These are phyloP conservation scores for Serripes groenlandicus DNA, from an alignment of 2,888 invertebrate genomes.

Conservation along the genomic window DNA sequence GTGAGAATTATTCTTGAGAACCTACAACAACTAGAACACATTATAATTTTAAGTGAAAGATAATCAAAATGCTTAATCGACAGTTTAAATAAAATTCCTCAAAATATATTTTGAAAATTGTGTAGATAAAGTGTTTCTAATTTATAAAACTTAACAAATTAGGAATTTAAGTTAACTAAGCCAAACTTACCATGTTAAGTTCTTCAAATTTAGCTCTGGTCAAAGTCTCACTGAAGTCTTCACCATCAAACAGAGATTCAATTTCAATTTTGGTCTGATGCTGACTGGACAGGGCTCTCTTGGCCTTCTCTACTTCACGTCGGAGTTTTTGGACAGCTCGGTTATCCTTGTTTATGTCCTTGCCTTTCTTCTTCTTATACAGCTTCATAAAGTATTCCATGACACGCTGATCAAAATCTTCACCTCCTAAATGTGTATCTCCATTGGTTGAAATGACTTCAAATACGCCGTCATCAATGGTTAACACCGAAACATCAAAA, in stretches of 20 bases:
- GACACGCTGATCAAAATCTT: conserved; percentile 99
- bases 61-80: no score
- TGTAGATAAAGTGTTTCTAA: no score
- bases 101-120: no score
- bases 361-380: conserved; percentile 99
- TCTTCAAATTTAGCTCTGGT: conserved; percentile 99
- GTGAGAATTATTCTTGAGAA: no score
- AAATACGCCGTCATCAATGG: conserved; percentile 99
- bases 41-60: no score
- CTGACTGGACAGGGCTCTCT: conserved; percentile 96
- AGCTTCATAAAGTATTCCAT: conserved; percentile 99
- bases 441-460: conserved; percentile 95
- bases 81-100: no score
- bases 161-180: not conserved
- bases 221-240: conserved; percentile 98
- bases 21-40: no score
- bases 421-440: conserved; percentile 99
- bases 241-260: conserved; percentile 98
- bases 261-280: conserved; percentile 99
- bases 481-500: conserved; percentile 98
- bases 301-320: conserved; percentile 98
- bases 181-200: conserved; percentile 92
- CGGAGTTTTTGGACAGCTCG: conserved; percentile 98
- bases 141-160: no score
- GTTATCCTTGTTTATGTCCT: conserved; percentile 97